phyloP scores from a whole-genome alignment of 2,888 invertebrate genomes.

The Cloeon dipterum region DNA sequence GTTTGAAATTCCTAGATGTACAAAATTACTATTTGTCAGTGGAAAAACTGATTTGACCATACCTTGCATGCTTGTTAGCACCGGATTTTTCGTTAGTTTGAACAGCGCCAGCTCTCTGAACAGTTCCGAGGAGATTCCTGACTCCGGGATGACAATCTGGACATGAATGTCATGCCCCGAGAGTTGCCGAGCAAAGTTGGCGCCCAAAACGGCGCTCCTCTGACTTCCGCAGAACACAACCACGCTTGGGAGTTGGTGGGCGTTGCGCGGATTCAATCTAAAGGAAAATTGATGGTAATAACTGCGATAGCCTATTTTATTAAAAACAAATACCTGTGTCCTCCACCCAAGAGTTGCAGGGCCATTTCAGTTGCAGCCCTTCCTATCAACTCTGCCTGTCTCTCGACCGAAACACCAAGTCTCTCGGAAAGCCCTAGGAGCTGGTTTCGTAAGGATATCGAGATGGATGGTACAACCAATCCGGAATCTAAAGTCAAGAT shows the following conservation, averaged over 20 bases:
- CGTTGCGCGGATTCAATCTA: constrained; percentile 60
- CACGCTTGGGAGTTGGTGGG: constrained; percentile 68
- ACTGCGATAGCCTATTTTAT: not conserved
- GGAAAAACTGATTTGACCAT: too few species aligned
- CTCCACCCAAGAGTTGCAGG: constrained; percentile 61
- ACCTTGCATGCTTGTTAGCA: constrained; percentile 13
- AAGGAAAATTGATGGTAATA: not conserved
- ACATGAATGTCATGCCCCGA: constrained; percentile 60
- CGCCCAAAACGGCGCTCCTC: constrained; percentile 33
- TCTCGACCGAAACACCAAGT: constrained; percentile 37
- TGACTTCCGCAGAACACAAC: constrained; percentile 50
- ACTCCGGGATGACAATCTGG: constrained; percentile 28
- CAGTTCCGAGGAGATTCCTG: constrained; percentile 10
- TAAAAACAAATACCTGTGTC: constrained; percentile 29
- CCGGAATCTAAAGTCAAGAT: constrained; percentile 37
- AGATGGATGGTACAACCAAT: constrained; percentile 52
- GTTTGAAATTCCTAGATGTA: constrained; percentile 17
- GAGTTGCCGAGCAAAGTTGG: constrained; percentile 55
- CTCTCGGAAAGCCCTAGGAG: constrained; percentile 45
- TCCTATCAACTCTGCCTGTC: constrained; percentile 52
- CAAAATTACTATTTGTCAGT: constrained; percentile 4
- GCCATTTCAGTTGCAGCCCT: constrained; percentile 69
- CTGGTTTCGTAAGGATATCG: constrained; percentile 35
- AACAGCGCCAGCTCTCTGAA: constrained; percentile 38
- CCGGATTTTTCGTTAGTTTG: constrained; percentile 27